Conservation (phyloP, 1,140 invertebrate species). For the Pseudomyrmex pallidus region DNA sequence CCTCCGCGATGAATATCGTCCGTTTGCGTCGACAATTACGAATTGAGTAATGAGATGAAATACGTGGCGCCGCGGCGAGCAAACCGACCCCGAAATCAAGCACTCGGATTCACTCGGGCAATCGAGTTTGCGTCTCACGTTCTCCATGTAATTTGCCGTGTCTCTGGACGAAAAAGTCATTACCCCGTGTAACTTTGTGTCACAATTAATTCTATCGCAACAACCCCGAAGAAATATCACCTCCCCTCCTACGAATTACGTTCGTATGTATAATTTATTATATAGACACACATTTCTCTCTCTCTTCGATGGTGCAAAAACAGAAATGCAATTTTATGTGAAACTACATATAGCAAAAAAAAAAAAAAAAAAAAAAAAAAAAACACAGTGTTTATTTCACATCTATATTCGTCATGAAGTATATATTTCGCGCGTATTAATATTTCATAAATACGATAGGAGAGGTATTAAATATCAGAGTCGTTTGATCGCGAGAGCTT, state of each 20-base stretch:
- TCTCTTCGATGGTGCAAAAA: too few species aligned
- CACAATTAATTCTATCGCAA: too few species aligned
- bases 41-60: conserved; percentile 58
- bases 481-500: neutral
- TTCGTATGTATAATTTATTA: too few species aligned
- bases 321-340: too few species aligned
- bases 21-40: conserved; percentile 57
- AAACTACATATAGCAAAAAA: too few species aligned
- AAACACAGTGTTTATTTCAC: too few species aligned
- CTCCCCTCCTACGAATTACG: too few species aligned
- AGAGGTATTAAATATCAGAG: neutral
- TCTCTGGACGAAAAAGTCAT: conserved; percentile 2
- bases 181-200: neutral
- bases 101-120: conserved; percentile 15
- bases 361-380: too few species aligned
- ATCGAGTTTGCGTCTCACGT: conserved; percentile 20
- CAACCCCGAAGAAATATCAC: too few species aligned
- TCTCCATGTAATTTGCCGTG: neutral
- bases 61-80: conserved; percentile 31
- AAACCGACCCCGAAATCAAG: conserved; percentile 11
- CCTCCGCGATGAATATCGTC: conserved; percentile 53
- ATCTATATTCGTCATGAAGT: too few species aligned
- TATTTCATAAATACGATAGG: neutral
- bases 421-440: too few species aligned
- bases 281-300: too few species aligned